Conservation (phyloP, 2,113 vertebrate species). For the Myodes glareolus region DNA sequence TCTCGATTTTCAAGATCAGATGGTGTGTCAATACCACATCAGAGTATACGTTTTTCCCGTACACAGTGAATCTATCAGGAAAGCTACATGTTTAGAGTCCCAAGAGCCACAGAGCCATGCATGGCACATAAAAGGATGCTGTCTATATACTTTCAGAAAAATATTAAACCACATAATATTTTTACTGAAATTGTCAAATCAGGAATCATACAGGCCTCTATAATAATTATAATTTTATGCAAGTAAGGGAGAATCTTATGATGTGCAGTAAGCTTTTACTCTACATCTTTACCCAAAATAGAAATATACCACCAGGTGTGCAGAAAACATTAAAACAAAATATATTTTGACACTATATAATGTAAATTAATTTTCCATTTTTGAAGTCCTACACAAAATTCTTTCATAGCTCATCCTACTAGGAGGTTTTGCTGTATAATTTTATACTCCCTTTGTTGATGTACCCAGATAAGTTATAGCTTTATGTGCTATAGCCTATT, state of each 20-base stretch:
- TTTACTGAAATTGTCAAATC: neutral
- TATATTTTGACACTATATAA: slow-evolving; percentile 43
- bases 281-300: slow-evolving; percentile 15
- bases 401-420: slow-evolving; percentile 22
- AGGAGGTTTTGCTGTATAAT: slow-evolving; percentile 22
- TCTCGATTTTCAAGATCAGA: neutral
- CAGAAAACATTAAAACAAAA: slow-evolving; percentile 28
- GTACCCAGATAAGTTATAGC: slow-evolving; percentile 25
- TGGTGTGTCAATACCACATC: neutral
- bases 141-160: neutral
- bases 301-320: neutral
- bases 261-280: slow-evolving; percentile 25
- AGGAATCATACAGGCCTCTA: neutral
- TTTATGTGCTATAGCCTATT: slow-evolving; percentile 62
- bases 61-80: neutral
- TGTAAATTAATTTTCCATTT: slow-evolving; percentile 67
- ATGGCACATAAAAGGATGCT: neutral
- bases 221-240: neutral
- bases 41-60: neutral
- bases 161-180: neutral
- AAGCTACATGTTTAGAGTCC: neutral
- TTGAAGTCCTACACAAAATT: slow-evolving; percentile 14
- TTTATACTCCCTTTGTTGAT: slow-evolving; percentile 26
- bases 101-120: neutral
- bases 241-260: neutral